phyloP scores from a whole-genome alignment of 2,113 vertebrate species.

The Rhinogobius similis region DNA sequence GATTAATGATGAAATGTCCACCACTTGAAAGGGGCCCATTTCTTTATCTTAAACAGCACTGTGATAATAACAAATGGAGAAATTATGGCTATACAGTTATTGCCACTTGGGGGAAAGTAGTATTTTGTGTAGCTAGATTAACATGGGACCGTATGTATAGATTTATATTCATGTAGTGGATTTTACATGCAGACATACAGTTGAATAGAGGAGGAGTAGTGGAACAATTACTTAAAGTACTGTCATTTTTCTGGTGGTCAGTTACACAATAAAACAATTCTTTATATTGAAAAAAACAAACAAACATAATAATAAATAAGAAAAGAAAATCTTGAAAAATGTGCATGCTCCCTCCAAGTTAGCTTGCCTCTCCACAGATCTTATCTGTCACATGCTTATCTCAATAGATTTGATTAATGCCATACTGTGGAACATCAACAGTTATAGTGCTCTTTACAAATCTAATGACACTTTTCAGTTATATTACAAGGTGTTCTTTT shows the following conservation, averaged over 20 bases:
- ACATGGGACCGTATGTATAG: not conserved
- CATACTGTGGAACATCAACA: not conserved
- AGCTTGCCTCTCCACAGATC: no score
- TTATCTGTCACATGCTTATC: not conserved
- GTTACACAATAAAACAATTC: no score
- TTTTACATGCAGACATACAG: not conserved
- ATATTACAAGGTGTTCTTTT: no score
- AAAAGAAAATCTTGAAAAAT: no score
- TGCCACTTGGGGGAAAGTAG: not conserved
- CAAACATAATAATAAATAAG: no score
- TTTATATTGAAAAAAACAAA: no score
- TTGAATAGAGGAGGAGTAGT: not conserved
- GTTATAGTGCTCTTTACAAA: no score
- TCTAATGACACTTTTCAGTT: no score
- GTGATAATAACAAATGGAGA: conserved; percentile 47
- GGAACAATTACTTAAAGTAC: not conserved
- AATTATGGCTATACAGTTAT: conserved; percentile 45
- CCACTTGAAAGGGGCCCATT: conserved; percentile 34
- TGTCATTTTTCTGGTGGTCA: no score
- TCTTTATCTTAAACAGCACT: conserved; percentile 32
- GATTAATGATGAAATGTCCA: conserved; percentile 49
- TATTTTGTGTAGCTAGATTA: not conserved
- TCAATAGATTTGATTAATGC: not conserved
- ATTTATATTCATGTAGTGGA: not conserved
- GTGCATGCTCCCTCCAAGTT: no score